Evolutionary conservation across 2,888 invertebrate species (phyloP), one percentile per base, ranked within the genome.

Genomic region (Mimumesa dahlbomi): DNA sequence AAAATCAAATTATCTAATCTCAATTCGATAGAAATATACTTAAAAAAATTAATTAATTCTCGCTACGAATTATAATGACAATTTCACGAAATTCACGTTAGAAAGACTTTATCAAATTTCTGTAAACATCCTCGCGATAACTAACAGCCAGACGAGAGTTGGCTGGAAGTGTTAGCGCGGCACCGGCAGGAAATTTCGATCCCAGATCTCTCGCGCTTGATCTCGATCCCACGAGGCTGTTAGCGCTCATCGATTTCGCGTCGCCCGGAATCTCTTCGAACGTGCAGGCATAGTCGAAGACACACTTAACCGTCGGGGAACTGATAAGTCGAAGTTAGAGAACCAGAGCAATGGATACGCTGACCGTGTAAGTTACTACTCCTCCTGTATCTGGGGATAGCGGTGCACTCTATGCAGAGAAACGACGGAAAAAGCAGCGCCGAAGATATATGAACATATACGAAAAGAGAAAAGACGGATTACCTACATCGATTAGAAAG

Each of bases 201-300:
- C 64, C 46, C 16, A 53, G 68, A 64, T 64, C 52, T 50, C 25
- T 22, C 53, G 46, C 49, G 29, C 34, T 46, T 54, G 77, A 79
- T 73, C 73, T 63, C 77, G 77, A 82, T 81, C 73, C 73, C 79
- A 79, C 80, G 81, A 66, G 61, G 61, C 71, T 65, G 72, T 69
- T 65, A 46, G 68, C 56, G 67, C 71, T 58, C 71, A 64, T 79
- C 80, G 79, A 76, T 81, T 81, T 71, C 84, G 81, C 84, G 81
- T 84, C 83, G 81, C 49, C 59, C 36, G 53, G 49, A 68, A 75
- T 68, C 72, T 59, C 48, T 68, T 48, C 48, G 31, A 21, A 25
- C 56, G 36, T 29, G 29, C 11, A 22, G 48, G n/a, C 48, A 18
- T 22, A 46, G 46, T 38, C 14, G 34, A 7, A 2, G 18, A 36